A percentile compares a stretch with the other conserved stretches of the same genome.
Conservation (phyloP, 2,113 vertebrate species). For the Epinephelus cyanopodus region DNA sequence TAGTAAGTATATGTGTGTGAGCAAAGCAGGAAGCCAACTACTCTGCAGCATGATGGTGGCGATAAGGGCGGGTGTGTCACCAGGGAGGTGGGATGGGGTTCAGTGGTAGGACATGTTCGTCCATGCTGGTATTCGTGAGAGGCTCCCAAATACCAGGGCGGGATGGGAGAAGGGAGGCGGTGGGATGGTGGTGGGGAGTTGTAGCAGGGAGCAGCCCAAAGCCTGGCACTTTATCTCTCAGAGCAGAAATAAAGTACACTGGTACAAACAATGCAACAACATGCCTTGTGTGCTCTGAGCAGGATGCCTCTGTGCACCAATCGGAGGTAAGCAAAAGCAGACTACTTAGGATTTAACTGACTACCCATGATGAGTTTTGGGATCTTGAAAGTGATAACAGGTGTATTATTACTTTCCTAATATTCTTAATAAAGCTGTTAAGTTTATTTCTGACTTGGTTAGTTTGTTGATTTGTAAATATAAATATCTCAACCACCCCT, state of each 20-base stretch:
- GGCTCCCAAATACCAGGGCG: conserved; percentile 69
- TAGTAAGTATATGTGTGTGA: conserved; percentile 24
- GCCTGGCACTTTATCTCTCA: conserved; percentile 44
- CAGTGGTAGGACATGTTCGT: conserved; percentile 80
- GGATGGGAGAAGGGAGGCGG: conserved; percentile 43
- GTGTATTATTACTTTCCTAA: too few relatives aligned
- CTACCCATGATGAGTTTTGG: too few relatives aligned
- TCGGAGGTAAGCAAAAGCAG: too few relatives aligned
- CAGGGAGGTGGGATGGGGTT: conserved; percentile 79
- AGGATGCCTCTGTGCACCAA: not conserved
- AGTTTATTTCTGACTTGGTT: too few relatives aligned
- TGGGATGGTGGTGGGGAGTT: conserved; percentile 14
- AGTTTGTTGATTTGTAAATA: too few relatives aligned
- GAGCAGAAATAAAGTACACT: not conserved
- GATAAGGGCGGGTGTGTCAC: conserved; percentile 73
- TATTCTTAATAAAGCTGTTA: too few relatives aligned
- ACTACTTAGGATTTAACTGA: too few relatives aligned
- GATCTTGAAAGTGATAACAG: too few relatives aligned
- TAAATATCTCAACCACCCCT: too few relatives aligned
- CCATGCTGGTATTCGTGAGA: conserved; percentile 89
- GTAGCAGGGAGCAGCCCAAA: conserved; percentile 47
- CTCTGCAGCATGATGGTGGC: conserved; percentile 63
- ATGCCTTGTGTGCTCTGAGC: not conserved
- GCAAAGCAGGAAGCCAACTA: conserved; percentile 71
- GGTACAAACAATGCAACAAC: conserved; percentile 14